phyloP scores from a whole-genome alignment of 1,140 invertebrate genomes.

The Panagrolaimus sp. region DNA sequence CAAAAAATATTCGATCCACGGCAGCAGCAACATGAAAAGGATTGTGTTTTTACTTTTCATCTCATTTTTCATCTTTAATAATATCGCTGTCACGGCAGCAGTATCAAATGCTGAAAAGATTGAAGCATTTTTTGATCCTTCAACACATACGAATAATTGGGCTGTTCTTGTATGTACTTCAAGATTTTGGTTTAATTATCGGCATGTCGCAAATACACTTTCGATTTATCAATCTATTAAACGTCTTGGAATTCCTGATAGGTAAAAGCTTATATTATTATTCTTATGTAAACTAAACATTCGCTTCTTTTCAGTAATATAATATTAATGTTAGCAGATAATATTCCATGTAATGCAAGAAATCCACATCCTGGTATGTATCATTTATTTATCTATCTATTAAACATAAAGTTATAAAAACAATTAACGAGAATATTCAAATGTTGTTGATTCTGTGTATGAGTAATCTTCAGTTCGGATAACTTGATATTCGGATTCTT shows the following conservation, averaged over 20 bases:
- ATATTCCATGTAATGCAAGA: slow-evolving; percentile 96
- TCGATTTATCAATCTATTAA: slow-evolving; percentile 97
- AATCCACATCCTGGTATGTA: slow-evolving; percentile 83
- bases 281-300: slow-evolving; percentile 17
- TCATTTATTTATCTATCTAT: background rate
- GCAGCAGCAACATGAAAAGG: too few species aligned
- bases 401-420: background rate
- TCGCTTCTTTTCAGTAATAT: slow-evolving; percentile 66
- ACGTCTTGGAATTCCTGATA: slow-evolving; percentile 89
- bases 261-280: slow-evolving; percentile 58
- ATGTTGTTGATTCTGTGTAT: background rate
- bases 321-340: slow-evolving; percentile 96
- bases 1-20: too few species aligned
- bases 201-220: slow-evolving; percentile 95
- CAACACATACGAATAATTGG: slow-evolving; percentile 91
- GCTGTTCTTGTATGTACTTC: slow-evolving; percentile 96
- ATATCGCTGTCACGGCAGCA: background rate
- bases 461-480: background rate
- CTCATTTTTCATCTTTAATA: background rate
- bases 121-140: slow-evolving; percentile 19
- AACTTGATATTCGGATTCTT: slow-evolving; percentile 14
- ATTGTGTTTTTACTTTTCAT: too few species aligned
- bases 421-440: slow-evolving; percentile 10
- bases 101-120: background rate
- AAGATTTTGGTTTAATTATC: slow-evolving; percentile 98